Percentiles rank a stretch among this genome's conserved stretches.
These are phyloP conservation scores for Agapornis roseicollis DNA, from an alignment of 2,113 vertebrate species.

Conservation along the genomic window DNA sequence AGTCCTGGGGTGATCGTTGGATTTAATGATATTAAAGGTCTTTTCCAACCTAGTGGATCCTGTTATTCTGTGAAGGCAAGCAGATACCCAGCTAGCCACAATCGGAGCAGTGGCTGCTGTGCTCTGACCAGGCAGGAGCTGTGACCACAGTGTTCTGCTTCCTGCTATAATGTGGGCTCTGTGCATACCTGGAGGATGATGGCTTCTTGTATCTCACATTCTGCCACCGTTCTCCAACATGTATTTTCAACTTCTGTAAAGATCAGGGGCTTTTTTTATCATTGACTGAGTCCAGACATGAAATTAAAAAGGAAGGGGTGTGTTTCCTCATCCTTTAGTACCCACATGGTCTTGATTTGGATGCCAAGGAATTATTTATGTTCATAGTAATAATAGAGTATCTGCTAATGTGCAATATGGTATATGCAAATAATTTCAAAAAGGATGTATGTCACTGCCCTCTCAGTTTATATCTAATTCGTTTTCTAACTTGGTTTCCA, in stretches of 20 bases:
- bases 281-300: not conserved
- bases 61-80: not conserved
- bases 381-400: not conserved
- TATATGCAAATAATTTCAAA: not conserved
- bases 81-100: accelerated
- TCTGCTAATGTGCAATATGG: not conserved
- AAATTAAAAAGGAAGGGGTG: not conserved
- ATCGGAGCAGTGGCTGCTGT: not conserved
- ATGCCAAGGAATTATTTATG: not conserved
- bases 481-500: not conserved
- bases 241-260: not conserved
- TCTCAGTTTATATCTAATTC: not conserved
- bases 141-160: not conserved
- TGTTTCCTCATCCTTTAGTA: not conserved
- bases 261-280: accelerated
- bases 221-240: not conserved
- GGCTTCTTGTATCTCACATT: not conserved
- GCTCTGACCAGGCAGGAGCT: not conserved
- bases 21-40: not conserved
- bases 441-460: not conserved
- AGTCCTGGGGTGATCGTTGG: not conserved
- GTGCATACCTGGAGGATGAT: not conserved
- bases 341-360: not conserved
- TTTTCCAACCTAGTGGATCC: not conserved
- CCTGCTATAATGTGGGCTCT: not conserved